These are phyloP conservation scores for Salmo trutta DNA, from an alignment of 2,797 vertebrate species.

Conservation along the genomic window DNA sequence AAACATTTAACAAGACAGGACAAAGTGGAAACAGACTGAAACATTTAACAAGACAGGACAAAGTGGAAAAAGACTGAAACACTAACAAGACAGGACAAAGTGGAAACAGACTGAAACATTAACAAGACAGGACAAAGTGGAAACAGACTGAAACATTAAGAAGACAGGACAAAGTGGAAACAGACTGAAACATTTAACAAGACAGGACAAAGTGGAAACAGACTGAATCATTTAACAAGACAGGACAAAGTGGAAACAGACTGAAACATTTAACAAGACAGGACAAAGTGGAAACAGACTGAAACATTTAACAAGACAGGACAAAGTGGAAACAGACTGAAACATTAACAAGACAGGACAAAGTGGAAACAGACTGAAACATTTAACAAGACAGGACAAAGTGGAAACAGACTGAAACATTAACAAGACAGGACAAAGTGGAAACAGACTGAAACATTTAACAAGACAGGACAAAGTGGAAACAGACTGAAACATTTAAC, in stretches of 20 bases:
- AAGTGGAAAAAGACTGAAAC: too few species aligned
- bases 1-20: background rate
- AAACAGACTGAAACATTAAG: background rate
- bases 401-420: background rate
- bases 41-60: background rate
- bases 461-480: too few species aligned
- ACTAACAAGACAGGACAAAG: background rate
- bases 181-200: background rate
- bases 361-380: background rate
- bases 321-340: background rate
- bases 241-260: background rate
- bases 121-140: background rate
- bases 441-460: too few species aligned
- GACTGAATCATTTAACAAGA: background rate
- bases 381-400: background rate
- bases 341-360: background rate
- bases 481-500: too few species aligned
- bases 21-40: background rate
- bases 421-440: too few species aligned
- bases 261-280: background rate
- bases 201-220: background rate
- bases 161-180: background rate
- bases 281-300: background rate
- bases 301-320: background rate
- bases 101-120: background rate